phyloP scores from a whole-genome alignment of 1,140 invertebrate genomes.

The Eueides isabella region DNA sequence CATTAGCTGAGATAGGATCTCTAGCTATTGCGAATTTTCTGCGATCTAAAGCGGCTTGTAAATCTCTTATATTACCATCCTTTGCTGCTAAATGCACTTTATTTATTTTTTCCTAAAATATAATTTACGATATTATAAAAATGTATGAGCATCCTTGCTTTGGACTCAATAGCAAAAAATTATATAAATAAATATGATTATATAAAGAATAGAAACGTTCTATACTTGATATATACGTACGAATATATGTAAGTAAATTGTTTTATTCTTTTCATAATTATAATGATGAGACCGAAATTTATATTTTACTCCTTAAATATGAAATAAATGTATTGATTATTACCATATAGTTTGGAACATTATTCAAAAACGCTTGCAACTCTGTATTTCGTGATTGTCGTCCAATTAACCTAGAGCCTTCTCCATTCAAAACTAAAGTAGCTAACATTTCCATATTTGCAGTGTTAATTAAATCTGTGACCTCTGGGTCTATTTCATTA shows the following conservation, averaged over 20 bases:
- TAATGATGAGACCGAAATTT: too few relatives aligned
- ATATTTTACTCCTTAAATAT: too few relatives aligned
- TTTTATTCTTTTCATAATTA: too few relatives aligned
- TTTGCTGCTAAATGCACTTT: constrained; percentile 93
- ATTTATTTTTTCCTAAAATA: constrained; percentile 92
- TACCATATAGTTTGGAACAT: constrained; percentile 95
- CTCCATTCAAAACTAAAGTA: constrained; percentile 92
- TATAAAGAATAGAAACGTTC: too few relatives aligned
- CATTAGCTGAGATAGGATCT: constrained; percentile 90
- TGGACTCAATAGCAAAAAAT: too few relatives aligned
- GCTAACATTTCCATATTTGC: constrained; percentile 95
- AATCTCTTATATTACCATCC: constrained; percentile 91
- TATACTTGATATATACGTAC: too few relatives aligned
- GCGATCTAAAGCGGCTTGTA: constrained; percentile 93
- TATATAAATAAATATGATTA: too few relatives aligned
- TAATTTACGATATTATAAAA: background rate
- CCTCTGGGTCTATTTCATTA: constrained; percentile 77
- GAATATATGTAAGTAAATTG: too few relatives aligned
- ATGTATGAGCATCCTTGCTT: too few relatives aligned
- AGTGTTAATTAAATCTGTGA: constrained; percentile 83
- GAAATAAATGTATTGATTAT: constrained; percentile 32
- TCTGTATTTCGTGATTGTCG: constrained; percentile 89
- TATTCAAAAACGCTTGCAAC: constrained; percentile 94
- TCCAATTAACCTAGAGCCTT: constrained; percentile 90
- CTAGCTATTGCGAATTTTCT: constrained; percentile 95